Evolutionary conservation across 2,888 invertebrate genomes (phyloP).

Genomic region (Aradus depressus): DNA sequence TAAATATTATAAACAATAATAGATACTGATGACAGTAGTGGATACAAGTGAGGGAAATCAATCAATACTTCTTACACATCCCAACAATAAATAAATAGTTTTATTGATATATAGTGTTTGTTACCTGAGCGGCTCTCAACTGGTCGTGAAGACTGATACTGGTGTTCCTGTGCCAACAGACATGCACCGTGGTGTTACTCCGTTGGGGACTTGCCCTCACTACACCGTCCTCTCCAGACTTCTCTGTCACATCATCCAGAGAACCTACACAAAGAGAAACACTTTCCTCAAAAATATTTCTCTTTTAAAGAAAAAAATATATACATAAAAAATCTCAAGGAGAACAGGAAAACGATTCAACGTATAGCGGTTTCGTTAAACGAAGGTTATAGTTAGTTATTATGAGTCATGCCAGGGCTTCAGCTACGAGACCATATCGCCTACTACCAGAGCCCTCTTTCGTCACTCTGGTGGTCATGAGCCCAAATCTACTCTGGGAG

Average conservation of each 20-base stretch:
- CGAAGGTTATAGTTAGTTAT: too few species aligned
- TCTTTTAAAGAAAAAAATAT: not conserved
- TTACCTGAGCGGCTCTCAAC: slow-evolving; percentile 56
- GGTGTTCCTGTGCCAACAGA: slow-evolving; percentile 95
- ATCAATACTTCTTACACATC: too few species aligned
- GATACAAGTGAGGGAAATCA: too few species aligned
- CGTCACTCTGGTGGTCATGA: too few species aligned
- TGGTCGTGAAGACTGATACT: slow-evolving; percentile 67
- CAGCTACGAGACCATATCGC: too few species aligned
- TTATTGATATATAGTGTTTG: slow-evolving; percentile 18
- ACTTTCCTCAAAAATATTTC: not conserved
- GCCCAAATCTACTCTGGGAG: too few species aligned
- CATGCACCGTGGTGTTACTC: slow-evolving; percentile 78
- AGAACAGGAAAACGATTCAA: slow-evolving; percentile 1
- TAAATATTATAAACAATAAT: not conserved
- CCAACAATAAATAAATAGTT: not conserved
- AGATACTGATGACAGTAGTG: not conserved
- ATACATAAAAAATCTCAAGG: not conserved
- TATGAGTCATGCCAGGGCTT: too few species aligned
- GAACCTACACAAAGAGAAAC: too few species aligned
- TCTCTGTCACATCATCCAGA: slow-evolving; percentile 59
- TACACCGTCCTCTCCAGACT: slow-evolving; percentile 39
- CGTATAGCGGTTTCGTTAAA: too few species aligned
- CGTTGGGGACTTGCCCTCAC: slow-evolving; percentile 48
- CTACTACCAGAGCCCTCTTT: too few species aligned